Evolutionary conservation across 2,888 invertebrate genomes (phyloP), one percentile per base, ranked within the genome.

Genomic region (Cosmia pyralina): DNA sequence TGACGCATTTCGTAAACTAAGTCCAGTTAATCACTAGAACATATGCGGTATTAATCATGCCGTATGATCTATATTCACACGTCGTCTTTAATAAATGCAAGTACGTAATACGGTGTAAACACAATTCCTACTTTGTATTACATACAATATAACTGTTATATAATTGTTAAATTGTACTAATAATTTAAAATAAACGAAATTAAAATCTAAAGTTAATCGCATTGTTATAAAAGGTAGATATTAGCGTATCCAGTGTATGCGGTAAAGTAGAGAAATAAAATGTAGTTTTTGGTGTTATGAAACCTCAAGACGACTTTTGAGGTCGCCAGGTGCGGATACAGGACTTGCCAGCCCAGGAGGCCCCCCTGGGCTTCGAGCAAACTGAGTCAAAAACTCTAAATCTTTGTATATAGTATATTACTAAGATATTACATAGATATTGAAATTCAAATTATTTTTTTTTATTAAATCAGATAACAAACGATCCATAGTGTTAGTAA

Each of bases 41-140:
- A 10, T 80, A 55, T 44, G 52, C 80, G 2, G 28, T 59, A 60
- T 72, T 72, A 79, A 75, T 62, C 74, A 81, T 19, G 22, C 38
- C n/a, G 8, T 22, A 55, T 80, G 46, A 74, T 74, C 17, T 63
- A 75, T 15, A 38, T 52, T 74, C 62, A 75, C 75, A 80, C 55
- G 22, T 75, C 28, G 52, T 50, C 53, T 55, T 38, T 58, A 57
- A 63, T 75, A 77, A 67, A 74, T 76, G 58, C 19, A 15, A 34
- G n/a, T 76, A n/a, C 13, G 38, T 64, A 79, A 48, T 59, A n/a
- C 13, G 58, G 1, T 46, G 41, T 53, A n/a, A 52, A 59, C 52
- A 44, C 58, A 59, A 72, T 79, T 79, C 28, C 17, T 69, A 50
- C 22, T 22, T 53, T n/a, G 22, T 50, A 22, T n/a, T 52, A 48